These are phyloP conservation scores for Varecia variegata DNA, from an alignment of 2,797 vertebrate species.

Conservation along the genomic window DNA sequence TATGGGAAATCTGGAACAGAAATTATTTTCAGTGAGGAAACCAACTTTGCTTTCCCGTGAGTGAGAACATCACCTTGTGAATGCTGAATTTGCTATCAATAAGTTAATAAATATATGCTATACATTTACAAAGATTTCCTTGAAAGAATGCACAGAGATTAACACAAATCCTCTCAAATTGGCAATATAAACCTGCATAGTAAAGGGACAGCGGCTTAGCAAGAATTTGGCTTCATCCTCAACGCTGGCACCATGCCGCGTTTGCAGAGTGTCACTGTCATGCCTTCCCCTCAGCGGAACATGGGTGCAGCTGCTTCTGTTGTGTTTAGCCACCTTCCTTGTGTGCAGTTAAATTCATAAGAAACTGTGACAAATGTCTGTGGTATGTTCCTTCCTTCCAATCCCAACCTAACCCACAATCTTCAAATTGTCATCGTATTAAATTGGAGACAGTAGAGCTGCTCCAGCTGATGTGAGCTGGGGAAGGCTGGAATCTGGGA, in stretches of 20 bases:
- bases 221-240: not conserved
- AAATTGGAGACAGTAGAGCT: not conserved
- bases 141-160: not conserved
- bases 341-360: not conserved
- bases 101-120: not conserved
- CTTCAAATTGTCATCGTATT: not conserved
- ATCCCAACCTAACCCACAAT: not conserved
- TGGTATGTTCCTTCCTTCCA: not conserved
- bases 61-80: not conserved
- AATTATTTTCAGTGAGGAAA: not conserved
- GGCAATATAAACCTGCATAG: not conserved
- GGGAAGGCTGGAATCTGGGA: not conserved
- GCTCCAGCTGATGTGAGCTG: not conserved
- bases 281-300: not conserved
- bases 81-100: not conserved
- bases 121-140: not conserved
- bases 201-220: not conserved
- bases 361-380: not conserved
- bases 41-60: not conserved
- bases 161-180: not conserved
- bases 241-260: rapidly evolving
- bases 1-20: not conserved
- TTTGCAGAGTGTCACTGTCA: not conserved
- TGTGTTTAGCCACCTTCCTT: not conserved
- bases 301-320: not conserved